Base-by-base conservation (phyloP, 2,888 invertebrate species). In the Hydraecia micacea region DNA sequence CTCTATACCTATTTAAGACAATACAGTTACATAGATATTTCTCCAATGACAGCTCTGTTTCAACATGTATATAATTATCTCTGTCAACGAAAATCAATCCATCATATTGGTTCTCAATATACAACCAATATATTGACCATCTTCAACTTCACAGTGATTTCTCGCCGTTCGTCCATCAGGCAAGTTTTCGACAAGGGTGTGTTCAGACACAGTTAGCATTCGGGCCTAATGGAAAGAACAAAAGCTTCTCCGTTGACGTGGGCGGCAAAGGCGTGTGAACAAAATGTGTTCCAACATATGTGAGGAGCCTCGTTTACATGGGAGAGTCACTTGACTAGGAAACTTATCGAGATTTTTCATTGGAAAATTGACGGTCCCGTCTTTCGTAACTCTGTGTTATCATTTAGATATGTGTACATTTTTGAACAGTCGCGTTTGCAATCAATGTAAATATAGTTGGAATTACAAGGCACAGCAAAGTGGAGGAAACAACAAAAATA, bases 241-340 rank as follows among this genome's bases (percentile, higher is more conserved):
- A 94, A 95, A 92, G 92, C 88, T 86, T 89, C 86, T 89, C 85
- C 89, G 88, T 88, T 90, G 89, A 88, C 83, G 84, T 75, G 75
- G 83, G 87, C 79, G 90, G 91, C 90, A 92, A 92, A 92, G 92
- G 93, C 93, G 93, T 94, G 94, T 85, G 94, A 95, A 94, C 93
- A 87, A 90, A 93, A 93, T 91, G 91, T 91, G 89, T 90, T 92
- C 90, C 89, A 93, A 93, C 93, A 95, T 90, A 91, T 91, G 92
- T 86, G 77, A 28, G 75, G 86, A 87, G 91, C 89, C 84, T 81
- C 89, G 90, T 90, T 92, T 87, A 86, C 15, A 73, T n/a, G 36
- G 72, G 58, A n/a, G 28, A 83, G 75, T 68, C 21, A 78, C 86
- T 87, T 74, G 86, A 88, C 83, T 86, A 72, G 81, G 75, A 87